phyloP scores from a whole-genome alignment of 2,888 invertebrate species.

The Dorcus parallelipipedus region DNA sequence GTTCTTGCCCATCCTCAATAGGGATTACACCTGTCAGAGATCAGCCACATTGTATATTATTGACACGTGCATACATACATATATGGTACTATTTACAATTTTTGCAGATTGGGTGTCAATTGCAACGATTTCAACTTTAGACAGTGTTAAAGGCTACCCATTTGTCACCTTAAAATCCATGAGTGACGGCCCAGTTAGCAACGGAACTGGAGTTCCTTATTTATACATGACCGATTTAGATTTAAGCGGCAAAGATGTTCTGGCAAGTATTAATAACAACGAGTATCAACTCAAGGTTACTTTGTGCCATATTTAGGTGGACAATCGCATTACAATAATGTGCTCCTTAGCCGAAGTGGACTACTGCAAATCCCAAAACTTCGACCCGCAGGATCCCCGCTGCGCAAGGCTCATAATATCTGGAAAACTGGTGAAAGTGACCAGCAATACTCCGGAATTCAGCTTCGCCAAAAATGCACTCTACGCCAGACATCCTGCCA shows the following conservation, averaged over 20 bases:
- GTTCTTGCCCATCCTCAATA: no score
- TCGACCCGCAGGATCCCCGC: constrained; percentile 73
- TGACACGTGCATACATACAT: no score
- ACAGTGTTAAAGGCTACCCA: constrained; percentile 61
- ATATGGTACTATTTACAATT: no score
- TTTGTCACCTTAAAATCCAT: constrained; percentile 68
- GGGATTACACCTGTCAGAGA: no score
- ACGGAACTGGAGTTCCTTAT: constrained; percentile 71
- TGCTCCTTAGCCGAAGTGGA: constrained; percentile 66
- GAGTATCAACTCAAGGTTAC: not conserved
- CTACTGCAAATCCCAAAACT: constrained; percentile 60
- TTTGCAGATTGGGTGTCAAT: constrained; percentile 68
- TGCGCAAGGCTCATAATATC: constrained; percentile 70
- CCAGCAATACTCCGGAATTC: constrained; percentile 54
- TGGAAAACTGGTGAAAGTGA: constrained; percentile 62
- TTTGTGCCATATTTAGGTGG: constrained; percentile 49
- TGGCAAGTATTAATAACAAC: constrained; percentile 50
- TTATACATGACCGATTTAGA: constrained; percentile 72
- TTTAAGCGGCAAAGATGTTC: constrained; percentile 63
- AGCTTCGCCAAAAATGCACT: constrained; percentile 60
- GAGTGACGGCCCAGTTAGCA: constrained; percentile 64
- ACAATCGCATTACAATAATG: constrained; percentile 64
- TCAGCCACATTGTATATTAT: no score
- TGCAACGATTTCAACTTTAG: constrained; percentile 64
- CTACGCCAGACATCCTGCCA: constrained; percentile 67